Percentiles rank a stretch among this genome's conserved stretches.
Conservation (phyloP, 2,888 invertebrate genomes). For the Lasioglossum lativentre region DNA sequence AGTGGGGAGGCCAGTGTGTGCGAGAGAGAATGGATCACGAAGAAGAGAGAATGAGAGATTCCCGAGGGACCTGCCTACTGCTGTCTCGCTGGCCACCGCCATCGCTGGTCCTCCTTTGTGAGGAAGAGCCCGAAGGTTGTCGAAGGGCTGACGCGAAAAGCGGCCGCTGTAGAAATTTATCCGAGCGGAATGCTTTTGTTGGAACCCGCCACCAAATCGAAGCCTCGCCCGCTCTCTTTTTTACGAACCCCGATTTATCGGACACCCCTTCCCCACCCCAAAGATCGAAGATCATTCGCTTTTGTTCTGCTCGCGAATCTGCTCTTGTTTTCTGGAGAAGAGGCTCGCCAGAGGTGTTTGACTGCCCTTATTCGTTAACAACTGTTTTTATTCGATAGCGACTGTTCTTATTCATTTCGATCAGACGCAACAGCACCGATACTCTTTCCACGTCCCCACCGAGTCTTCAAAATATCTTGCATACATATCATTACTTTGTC, state of each 20-base stretch:
- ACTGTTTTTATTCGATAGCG: no score
- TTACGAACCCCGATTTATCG: conserved; percentile 37
- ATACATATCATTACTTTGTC: background rate
- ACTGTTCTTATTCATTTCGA: background rate
- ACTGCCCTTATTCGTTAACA: background rate
- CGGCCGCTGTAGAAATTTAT: conserved; percentile 60
- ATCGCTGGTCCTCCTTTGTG: conserved; percentile 65
- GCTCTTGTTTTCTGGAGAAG: background rate
- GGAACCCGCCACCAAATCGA: conserved; percentile 40
- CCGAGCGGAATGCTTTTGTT: conserved; percentile 59
- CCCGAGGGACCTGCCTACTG: conserved; percentile 73
- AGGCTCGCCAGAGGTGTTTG: background rate
- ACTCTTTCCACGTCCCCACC: no score
- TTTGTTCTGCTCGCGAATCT: conserved; percentile 25
- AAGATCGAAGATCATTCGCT: conserved; percentile 19
- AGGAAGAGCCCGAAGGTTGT: conserved; percentile 61
- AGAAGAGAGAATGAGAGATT: conserved; percentile 44
- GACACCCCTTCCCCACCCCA: background rate
- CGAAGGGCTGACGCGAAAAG: conserved; percentile 68
- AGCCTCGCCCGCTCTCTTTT: background rate
- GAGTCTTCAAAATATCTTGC: background rate
- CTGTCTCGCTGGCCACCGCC: conserved; percentile 56
- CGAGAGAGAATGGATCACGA: conserved; percentile 20
- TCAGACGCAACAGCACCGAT: background rate
- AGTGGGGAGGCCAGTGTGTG: background rate